A percentile compares a stretch with the other conserved stretches of the same genome.
phyloP scores from a whole-genome alignment of 2,113 vertebrate genomes.

The Coptodon bakossiorum region DNA sequence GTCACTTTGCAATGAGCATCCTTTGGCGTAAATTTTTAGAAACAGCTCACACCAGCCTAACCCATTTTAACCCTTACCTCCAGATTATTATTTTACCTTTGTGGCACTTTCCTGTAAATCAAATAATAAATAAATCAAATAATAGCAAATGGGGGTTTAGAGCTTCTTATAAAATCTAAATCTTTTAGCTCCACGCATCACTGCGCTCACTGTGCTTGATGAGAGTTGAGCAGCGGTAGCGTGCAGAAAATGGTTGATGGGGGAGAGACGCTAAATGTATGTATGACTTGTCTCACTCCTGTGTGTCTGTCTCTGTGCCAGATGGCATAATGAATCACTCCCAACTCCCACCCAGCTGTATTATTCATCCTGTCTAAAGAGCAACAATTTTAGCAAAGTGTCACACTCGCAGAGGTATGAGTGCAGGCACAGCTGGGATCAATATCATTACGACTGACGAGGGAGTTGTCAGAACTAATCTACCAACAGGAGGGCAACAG shows the following conservation, averaged over 20 bases:
- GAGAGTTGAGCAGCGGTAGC: neutral
- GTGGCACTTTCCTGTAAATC: neutral
- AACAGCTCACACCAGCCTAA: neutral
- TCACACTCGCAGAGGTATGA: constrained; percentile 1
- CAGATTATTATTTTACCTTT: neutral
- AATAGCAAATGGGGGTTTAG: neutral
- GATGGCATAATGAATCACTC: constrained; percentile 67
- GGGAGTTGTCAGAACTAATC: neutral
- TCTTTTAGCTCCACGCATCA: neutral
- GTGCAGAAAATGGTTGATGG: neutral
- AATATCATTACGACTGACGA: neutral
- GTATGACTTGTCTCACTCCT: constrained; percentile 23
- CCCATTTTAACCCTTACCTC: neutral
- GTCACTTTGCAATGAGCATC: neutral
- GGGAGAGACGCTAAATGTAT: neutral
- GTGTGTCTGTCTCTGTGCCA: constrained; percentile 49
- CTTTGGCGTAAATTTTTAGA: neutral
- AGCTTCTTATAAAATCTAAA: neutral
- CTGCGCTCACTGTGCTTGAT: neutral
- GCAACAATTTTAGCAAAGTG: constrained; percentile 50
- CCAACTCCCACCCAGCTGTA: constrained; percentile 54
- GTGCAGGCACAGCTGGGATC: neutral
- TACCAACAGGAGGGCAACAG: constrained; percentile 6
- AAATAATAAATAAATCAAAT: neutral
- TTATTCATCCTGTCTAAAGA: constrained; percentile 66